Conservation (phyloP, 2,797 vertebrate species). For the Urophycis tenuis region DNA sequence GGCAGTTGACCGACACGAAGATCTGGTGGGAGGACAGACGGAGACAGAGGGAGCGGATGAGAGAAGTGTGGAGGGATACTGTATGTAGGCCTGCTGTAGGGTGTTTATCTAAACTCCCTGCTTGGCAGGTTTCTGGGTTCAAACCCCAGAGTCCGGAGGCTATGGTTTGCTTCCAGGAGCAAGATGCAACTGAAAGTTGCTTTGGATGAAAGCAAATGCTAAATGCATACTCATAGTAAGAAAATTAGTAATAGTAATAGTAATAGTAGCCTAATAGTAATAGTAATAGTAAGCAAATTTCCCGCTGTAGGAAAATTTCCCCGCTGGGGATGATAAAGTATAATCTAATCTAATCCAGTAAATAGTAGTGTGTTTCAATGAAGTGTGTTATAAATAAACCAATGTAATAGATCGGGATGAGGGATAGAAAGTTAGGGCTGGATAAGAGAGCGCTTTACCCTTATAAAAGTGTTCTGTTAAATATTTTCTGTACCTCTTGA, state of each 20-base stretch:
- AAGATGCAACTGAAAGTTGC: not conserved
- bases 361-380: not conserved
- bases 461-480: not conserved
- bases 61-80: not conserved
- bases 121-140: not conserved
- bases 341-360: no score
- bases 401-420: not conserved
- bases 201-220: not conserved
- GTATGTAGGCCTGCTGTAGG: not conserved
- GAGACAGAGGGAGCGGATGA: not conserved
- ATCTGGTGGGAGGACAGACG: constrained; percentile 69
- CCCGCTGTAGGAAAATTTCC: no score
- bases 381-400: not conserved
- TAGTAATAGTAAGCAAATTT: no score
- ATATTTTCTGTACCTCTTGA: not conserved
- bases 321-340: no score
- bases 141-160: not conserved
- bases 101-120: not conserved
- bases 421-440: not conserved
- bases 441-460: not conserved
- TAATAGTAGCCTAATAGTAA: not conserved
- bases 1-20: constrained; percentile 97
- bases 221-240: not conserved
- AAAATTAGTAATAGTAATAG: not conserved
- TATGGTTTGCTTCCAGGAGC: no score